A percentile compares a stretch with the other conserved stretches of the same genome.
These are phyloP conservation scores for Drosophila eohydei DNA, from an alignment of 2,888 invertebrate species.

Conservation along the genomic window DNA sequence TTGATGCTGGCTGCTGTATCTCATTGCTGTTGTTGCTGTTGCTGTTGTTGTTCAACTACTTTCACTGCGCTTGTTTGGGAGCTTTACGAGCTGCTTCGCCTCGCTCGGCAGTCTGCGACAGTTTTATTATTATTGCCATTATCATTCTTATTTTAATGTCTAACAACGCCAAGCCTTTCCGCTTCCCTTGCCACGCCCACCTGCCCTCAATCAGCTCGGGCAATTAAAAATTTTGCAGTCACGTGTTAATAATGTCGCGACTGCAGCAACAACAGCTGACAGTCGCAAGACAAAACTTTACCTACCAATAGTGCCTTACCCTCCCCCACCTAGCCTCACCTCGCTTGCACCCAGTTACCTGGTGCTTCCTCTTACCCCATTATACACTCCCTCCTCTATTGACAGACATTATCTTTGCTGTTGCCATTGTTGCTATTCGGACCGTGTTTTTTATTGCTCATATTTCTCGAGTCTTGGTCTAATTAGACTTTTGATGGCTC, in stretches of 20 bases:
- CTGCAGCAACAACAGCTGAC: slow-evolving; percentile 52
- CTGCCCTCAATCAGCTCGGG: slow-evolving; percentile 54
- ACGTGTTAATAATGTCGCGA: slow-evolving; percentile 69
- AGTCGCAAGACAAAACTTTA: slow-evolving; percentile 14
- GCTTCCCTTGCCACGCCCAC: slow-evolving; percentile 5
- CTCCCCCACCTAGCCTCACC: background rate
- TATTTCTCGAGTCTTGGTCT: slow-evolving; percentile 19
- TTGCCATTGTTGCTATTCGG: slow-evolving; percentile 1
- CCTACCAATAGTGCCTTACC: slow-evolving; percentile 14
- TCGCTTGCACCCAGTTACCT: background rate
- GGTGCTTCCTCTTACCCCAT: background rate
- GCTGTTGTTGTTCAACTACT: slow-evolving; percentile 32
- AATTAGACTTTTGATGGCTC: slow-evolving; percentile 37
- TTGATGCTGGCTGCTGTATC: slow-evolving; percentile 27
- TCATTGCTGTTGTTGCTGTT: slow-evolving; percentile 13
- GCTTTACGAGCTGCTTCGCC: slow-evolving; percentile 25
- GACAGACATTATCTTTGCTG: slow-evolving; percentile 33
- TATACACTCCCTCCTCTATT: slow-evolving; percentile 15
- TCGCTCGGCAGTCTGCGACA: slow-evolving; percentile 25
- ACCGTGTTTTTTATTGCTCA: slow-evolving; percentile 9
- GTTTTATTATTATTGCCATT: slow-evolving; percentile 63
- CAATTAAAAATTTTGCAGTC: slow-evolving; percentile 73
- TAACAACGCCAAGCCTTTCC: slow-evolving; percentile 33
- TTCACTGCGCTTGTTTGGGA: slow-evolving; percentile 46
- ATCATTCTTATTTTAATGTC: slow-evolving; percentile 63